phyloP scores from a whole-genome alignment of 2,797 vertebrate species.

The Neopelma chrysocephalum region DNA sequence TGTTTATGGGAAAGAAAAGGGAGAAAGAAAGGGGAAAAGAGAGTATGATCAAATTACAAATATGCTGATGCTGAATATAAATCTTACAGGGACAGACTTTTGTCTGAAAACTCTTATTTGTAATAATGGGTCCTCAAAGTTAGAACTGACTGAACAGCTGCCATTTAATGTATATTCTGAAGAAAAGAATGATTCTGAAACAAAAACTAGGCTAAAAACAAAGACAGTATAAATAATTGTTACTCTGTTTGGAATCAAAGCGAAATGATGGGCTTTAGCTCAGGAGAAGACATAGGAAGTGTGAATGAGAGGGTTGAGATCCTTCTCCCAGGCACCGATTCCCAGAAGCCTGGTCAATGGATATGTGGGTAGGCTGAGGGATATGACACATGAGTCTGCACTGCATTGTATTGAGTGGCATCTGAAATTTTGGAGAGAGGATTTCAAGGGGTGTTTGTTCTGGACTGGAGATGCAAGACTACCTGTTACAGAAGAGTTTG shows the following conservation, averaged over 20 bases:
- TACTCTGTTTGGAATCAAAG: background rate
- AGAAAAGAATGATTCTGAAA: background rate
- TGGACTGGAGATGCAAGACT: background rate
- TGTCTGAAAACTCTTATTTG: background rate
- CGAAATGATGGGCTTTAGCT: background rate
- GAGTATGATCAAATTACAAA: background rate
- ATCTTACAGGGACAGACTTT: background rate
- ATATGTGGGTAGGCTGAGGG: background rate
- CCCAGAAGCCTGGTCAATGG: background rate
- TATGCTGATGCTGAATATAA: background rate
- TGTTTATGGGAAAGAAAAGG: background rate
- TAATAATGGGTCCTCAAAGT: background rate
- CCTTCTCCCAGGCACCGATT: fast-evolving
- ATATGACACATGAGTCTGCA: background rate
- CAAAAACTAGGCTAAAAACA: background rate
- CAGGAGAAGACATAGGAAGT: background rate
- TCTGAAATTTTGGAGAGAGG: background rate
- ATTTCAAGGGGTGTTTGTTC: background rate
- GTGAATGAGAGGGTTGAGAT: background rate
- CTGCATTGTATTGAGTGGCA: background rate
- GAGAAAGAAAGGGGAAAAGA: background rate
- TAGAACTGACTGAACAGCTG: background rate
- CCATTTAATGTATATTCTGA: background rate
- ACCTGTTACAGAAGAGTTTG: background rate
- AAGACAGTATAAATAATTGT: background rate